Evolutionary conservation across 2,113 vertebrate species (phyloP), one percentile per base, ranked within the genome.

Genomic region (Nyctereutes procyonoides): DNA sequence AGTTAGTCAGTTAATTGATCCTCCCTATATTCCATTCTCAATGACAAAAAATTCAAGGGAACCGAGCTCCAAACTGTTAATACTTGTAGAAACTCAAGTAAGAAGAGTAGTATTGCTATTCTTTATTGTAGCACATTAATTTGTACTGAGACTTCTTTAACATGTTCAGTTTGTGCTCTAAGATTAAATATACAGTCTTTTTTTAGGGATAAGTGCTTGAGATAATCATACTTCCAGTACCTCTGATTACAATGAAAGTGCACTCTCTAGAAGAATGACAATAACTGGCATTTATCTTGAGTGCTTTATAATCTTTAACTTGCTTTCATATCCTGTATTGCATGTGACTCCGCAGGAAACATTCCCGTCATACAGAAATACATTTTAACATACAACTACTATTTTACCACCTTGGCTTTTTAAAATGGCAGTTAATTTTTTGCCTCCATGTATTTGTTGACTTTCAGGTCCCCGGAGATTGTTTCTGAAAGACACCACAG

Each of bases 381-480:
- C 19, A 55, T 88, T 85, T 90, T 88, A 95, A 91, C 35, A 92
- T 74, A 12, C 28, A 62, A 20, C 32, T 38, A 74, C 20, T 88
- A 3, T 94, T 90, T 92, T 92, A 94, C 17, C 24, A 10, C n/a
- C 10, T 71, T 71, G 35, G 2, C 11, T 92, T 95, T 95, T 83
- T 20, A 58, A 97, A 96, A 53, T 19, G 60, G 20, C 51, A 80
- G 32, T 91, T 91, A 76, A 88, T 93, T 91, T 96, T 96, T 92
- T 69, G 20, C 16, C 80, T 93, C 19, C 10, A 12, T 38, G 62
- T 88, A 11, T 92, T 48, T 90, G 71, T 84, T 93, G 63, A 76
- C 16, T 92, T 88, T 92, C 20, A 58, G 9, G 19, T 96, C 65
- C 43, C 35, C 8, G 60, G 80, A 90, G 58, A 88, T 71, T 69